A percentile compares a stretch with the other conserved stretches of the same genome.
phyloP scores from a whole-genome alignment of 2,113 vertebrate genomes.

The Oryzias woworae region DNA sequence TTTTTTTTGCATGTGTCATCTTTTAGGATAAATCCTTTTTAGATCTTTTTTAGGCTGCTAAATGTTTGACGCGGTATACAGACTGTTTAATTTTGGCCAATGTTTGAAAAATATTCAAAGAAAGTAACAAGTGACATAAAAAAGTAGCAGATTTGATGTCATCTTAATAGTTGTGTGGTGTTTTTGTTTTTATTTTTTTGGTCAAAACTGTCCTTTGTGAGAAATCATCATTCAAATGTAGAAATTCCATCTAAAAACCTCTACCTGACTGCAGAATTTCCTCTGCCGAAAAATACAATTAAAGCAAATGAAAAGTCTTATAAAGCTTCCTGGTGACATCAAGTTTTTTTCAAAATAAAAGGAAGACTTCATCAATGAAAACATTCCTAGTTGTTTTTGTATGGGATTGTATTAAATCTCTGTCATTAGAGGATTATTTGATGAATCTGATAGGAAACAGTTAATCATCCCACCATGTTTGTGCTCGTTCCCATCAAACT shows the following conservation, averaged over 20 bases:
- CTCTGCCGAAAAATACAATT: not conserved
- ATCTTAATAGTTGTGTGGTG: conserved; percentile 31
- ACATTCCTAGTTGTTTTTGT: conserved; percentile 33
- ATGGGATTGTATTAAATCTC: conserved; percentile 32
- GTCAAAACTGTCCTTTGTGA: not conserved
- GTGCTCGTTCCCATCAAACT: conserved; percentile 50
- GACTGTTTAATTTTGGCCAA: conserved; percentile 21
- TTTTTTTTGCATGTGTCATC: too few species aligned
- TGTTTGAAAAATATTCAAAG: conserved; percentile 21
- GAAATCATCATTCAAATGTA: too few species aligned
- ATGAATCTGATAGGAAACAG: conserved; percentile 30
- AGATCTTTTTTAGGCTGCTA: conserved; percentile 20
- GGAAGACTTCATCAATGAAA: conserved; percentile 41
- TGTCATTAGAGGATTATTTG: conserved; percentile 29
- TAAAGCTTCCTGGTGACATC: too few species aligned
- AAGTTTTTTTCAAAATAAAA: not conserved
- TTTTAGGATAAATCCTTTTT: not conserved
- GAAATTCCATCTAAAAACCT: too few species aligned
- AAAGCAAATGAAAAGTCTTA: not conserved
- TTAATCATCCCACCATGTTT: conserved; percentile 37
- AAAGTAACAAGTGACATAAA: conserved; percentile 3
- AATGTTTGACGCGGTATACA: conserved; percentile 39
- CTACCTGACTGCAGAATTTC: too few species aligned
- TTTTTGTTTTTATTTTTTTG: conserved; percentile 23
- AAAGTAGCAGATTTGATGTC: conserved; percentile 38